Conservation (phyloP, 2,888 invertebrate genomes). For the Orthosia incerta region DNA sequence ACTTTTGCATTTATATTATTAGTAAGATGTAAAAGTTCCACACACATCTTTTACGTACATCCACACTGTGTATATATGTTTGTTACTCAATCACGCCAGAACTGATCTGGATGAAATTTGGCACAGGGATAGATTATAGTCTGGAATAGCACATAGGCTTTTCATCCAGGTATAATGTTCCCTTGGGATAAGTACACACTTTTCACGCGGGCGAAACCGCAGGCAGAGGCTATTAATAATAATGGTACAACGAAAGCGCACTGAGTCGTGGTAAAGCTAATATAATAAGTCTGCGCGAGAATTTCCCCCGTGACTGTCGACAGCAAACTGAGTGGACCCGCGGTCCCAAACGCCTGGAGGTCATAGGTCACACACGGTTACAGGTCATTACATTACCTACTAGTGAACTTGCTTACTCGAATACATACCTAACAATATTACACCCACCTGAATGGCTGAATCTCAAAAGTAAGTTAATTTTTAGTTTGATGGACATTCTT, state of each 20-base stretch:
- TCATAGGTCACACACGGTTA: conserved; percentile 9
- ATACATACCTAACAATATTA: not conserved
- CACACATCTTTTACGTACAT: no score
- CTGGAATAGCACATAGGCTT: no score
- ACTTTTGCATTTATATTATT: no score
- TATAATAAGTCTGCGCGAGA: conserved; percentile 17
- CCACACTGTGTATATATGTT: no score
- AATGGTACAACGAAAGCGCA: conserved; percentile 10
- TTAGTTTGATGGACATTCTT: not conserved
- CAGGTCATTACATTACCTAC: conserved; percentile 3
- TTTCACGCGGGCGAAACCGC: no score
- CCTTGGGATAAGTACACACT: no score
- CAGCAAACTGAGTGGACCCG: not conserved
- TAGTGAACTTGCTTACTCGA: not conserved
- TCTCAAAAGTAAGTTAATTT: not conserved
- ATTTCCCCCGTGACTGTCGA: conserved; percentile 40
- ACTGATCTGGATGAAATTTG: no score
- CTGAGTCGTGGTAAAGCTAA: conserved; percentile 13
- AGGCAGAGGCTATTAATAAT: not conserved
- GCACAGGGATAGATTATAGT: no score
- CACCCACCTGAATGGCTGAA: no score
- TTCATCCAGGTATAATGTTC: no score
- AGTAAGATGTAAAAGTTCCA: no score
- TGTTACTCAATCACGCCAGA: no score
- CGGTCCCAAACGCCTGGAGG: not conserved